Conservation (phyloP, 2,113 vertebrate genomes). For the Edolisoma coerulescens region DNA sequence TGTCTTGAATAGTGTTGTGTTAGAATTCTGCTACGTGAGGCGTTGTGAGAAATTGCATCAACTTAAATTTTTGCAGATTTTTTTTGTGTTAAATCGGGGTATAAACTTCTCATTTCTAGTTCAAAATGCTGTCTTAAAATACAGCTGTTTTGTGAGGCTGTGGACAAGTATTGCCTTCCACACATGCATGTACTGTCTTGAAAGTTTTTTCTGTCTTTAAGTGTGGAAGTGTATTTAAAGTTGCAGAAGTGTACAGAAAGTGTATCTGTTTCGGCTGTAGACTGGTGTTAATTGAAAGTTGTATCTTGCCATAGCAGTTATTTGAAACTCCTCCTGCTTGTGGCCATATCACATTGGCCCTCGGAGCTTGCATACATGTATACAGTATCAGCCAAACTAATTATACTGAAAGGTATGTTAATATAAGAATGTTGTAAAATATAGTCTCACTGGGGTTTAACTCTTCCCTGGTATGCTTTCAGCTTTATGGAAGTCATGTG, state of each 20-base stretch:
- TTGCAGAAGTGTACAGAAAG: background rate
- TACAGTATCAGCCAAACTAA: background rate
- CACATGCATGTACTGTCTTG: accelerated
- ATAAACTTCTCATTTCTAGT: background rate
- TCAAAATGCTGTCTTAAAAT: background rate
- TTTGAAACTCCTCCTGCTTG: background rate
- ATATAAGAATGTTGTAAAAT: slow-evolving; percentile 1
- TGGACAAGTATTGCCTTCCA: background rate
- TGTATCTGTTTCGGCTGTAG: background rate
- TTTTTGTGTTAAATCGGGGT: accelerated
- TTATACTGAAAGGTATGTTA: background rate
- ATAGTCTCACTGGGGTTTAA: background rate
- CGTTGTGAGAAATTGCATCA: background rate
- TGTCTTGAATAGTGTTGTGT: background rate
- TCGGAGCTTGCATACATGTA: background rate
- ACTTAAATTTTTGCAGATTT: background rate
- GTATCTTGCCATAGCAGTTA: background rate
- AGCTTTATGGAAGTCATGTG: background rate
- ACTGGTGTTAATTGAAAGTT: background rate
- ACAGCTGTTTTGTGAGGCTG: background rate
- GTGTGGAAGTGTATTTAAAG: background rate
- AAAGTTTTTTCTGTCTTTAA: background rate
- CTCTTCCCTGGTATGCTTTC: background rate
- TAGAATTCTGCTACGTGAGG: background rate
- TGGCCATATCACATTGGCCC: background rate